Conservation (phyloP, 2,797 vertebrate genomes). For the Pipistrellus kuhlii region DNA sequence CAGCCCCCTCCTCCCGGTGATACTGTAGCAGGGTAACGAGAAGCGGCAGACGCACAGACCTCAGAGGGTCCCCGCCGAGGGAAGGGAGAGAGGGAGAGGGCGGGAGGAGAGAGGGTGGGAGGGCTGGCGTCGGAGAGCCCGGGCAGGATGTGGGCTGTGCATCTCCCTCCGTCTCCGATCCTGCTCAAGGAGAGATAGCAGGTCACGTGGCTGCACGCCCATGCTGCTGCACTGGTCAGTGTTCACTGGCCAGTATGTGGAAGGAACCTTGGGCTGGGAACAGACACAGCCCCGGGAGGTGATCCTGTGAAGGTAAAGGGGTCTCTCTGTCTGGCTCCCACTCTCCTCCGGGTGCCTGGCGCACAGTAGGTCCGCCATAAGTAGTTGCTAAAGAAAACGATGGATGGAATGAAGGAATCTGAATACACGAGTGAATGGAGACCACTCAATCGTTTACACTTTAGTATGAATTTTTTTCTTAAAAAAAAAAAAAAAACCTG, state of each 20-base stretch:
- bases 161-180: background rate
- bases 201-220: too few relatives aligned
- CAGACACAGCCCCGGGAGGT: too few relatives aligned
- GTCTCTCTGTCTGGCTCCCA: background rate
- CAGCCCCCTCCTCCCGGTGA: rapidly evolving
- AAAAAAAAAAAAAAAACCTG: background rate
- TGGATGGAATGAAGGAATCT: background rate
- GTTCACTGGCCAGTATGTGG: too few relatives aligned
- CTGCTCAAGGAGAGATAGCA: background rate
- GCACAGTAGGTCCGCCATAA: too few relatives aligned
- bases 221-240: background rate
- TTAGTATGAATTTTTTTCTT: background rate
- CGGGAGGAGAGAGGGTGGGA: background rate
- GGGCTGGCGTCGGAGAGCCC: background rate
- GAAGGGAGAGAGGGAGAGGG: background rate
- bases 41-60: background rate
- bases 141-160: background rate
- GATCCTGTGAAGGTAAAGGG: background rate
- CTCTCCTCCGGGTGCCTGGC: background rate
- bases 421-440: background rate
- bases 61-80: background rate
- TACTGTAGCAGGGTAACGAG: background rate
- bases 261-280: too few relatives aligned
- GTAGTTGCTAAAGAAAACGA: background rate
- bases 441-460: too few relatives aligned